Base-by-base conservation (phyloP, 2,113 vertebrate species). In the Danionella cerebrum region DNA sequence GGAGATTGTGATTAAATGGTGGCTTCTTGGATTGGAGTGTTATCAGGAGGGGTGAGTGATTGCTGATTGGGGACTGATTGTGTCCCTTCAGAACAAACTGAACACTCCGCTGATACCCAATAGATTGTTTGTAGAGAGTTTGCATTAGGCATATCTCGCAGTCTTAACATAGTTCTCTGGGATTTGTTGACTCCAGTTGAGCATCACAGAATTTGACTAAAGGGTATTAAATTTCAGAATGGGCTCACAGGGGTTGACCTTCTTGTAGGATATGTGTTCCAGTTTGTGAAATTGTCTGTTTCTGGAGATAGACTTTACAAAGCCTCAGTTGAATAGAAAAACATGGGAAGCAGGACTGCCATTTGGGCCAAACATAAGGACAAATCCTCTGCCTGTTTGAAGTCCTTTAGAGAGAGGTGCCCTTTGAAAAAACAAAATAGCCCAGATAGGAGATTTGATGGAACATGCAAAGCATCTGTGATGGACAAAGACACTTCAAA, bases 81-180 rank as follows among this genome's bases (percentile, higher is more conserved):
- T n/a, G n/a, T n/a, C n/a, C n/a, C n/a, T n/a, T n/a, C n/a, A n/a
- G n/a, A n/a, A n/a, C n/a, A n/a, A n/a, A n/a, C n/a, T n/a, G n/a
- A n/a, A n/a, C n/a, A n/a, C n/a, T n/a, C n/a, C n/a, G n/a, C n/a
- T n/a, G n/a, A n/a, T n/a, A n/a, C n/a, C n/a, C n/a, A n/a, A n/a
- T n/a, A n/a, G n/a, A n/a, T n/a, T n/a, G n/a, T n/a, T n/a, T n/a
- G n/a, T n/a, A n/a, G n/a, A n/a, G n/a, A n/a, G n/a, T n/a, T n/a
- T n/a, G n/a, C n/a, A n/a, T n/a, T n/a, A n/a, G n/a, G n/a, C n/a
- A n/a, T n/a, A n/a, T n/a, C n/a, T n/a, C n/a, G n/a, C n/a, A n/a
- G n/a, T n/a, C n/a, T n/a, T n/a, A n/a, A n/a, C n/a, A n/a, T n/a
- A 36, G 31, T 57, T 67, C 39, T 67, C 65, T 22, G 52, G 18